Percentiles rank a stretch among this genome's conserved stretches.
Conservation (phyloP, 2,797 vertebrate species). For the Tragelaphus eurycerus region DNA sequence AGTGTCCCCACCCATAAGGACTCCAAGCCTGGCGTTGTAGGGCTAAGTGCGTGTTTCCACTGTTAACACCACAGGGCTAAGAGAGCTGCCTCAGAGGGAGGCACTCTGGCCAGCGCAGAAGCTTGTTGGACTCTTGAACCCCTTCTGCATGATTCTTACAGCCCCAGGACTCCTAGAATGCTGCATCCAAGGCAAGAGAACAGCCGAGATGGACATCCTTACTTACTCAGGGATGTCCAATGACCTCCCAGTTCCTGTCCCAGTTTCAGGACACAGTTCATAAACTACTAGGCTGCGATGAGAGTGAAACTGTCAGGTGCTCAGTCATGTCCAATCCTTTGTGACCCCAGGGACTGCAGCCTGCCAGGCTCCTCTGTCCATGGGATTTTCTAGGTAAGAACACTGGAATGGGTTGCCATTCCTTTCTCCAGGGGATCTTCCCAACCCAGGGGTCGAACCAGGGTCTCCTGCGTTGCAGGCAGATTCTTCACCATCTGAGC, state of each 20-base stretch:
- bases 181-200: neutral
- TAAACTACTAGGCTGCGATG: fast-evolving
- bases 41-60: fast-evolving
- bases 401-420: neutral
- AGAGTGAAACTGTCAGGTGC: neutral
- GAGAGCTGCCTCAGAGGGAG: neutral
- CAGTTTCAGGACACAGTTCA: neutral
- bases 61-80: fast-evolving
- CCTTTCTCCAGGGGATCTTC: neutral
- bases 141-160: neutral
- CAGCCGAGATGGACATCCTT: fast-evolving
- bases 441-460: neutral
- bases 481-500: neutral
- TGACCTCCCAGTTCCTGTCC: neutral
- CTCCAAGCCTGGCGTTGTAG: neutral
- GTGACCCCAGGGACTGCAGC: neutral
- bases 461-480: neutral
- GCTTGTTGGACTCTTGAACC: neutral
- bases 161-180: neutral
- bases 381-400: neutral
- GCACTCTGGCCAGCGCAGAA: too few species aligned
- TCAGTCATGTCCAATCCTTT: neutral
- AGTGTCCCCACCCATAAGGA: neutral
- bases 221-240: fast-evolving
- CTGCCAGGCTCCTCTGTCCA: neutral